phyloP scores from a whole-genome alignment of 2,113 vertebrate species.

The Chitala chitala region DNA sequence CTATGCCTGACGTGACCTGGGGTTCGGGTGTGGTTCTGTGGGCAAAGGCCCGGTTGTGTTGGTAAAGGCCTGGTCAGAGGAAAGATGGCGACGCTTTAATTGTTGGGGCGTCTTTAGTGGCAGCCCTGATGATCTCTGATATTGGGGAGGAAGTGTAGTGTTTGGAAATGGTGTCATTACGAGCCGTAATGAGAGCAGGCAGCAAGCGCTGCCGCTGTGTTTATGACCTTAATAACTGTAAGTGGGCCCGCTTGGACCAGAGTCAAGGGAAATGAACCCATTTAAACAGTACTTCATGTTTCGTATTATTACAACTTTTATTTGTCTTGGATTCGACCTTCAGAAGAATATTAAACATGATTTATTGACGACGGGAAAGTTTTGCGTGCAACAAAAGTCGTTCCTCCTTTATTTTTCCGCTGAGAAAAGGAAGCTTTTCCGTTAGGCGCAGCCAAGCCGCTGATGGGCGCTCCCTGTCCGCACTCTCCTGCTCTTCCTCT shows the following conservation, averaged over 20 bases:
- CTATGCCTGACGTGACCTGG: too few species aligned
- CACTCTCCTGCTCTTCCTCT: background rate
- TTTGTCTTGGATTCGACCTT: constrained; percentile 42
- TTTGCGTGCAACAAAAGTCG: too few species aligned
- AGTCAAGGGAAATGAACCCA: constrained; percentile 52
- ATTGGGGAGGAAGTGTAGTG: constrained; percentile 64
- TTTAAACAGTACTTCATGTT: constrained; percentile 53
- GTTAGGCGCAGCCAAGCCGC: too few species aligned
- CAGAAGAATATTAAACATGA: constrained; percentile 22
- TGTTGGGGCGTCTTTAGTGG: constrained; percentile 35
- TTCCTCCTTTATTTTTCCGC: too few species aligned
- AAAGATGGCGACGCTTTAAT: constrained; percentile 24
- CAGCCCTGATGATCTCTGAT: constrained; percentile 63
- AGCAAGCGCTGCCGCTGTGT: constrained; percentile 51
- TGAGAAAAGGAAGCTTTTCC: too few species aligned
- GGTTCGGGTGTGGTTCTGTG: too few species aligned
- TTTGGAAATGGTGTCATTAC: constrained; percentile 67
- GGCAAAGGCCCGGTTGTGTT: too few species aligned
- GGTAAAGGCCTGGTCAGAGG: too few species aligned
- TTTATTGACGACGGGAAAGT: constrained; percentile 31
- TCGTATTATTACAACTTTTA: too few species aligned
- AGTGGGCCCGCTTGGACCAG: constrained; percentile 56
- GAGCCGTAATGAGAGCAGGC: constrained; percentile 61
- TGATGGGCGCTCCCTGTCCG: too few species aligned
- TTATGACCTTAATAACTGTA: constrained; percentile 67